Base-by-base conservation (phyloP, 2,797 vertebrate genomes). In the Poecilia wingei region DNA sequence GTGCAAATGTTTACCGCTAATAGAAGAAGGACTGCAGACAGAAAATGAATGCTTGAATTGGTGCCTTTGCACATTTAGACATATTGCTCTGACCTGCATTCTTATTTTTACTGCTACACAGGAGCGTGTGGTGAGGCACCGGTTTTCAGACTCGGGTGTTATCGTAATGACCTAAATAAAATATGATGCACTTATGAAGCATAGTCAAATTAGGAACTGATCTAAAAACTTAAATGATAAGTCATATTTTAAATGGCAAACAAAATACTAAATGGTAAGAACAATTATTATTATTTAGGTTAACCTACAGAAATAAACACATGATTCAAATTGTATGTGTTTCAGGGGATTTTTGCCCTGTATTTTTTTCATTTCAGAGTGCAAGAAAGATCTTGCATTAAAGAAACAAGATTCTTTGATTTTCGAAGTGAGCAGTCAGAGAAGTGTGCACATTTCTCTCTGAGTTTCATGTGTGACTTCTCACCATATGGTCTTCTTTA, bases 71-170 rank as follows among this genome's bases (percentile, higher is more conserved):
- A 64, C 75, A 81, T 76, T 80, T 66, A 76, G 76, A 86, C 79
- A 84, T 84, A 90, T 93, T 84, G 85, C 79, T 80, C 77, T 76
- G 59, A 73, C 76, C 80, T 72, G 59, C 46, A 82, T 74, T 74
- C 39, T 46, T 85, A 61, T 83, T 84, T 85, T 87, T 79, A 66
- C 72, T 79, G 28, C 22, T 25, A 39, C 25, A 2, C 66, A 69
- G 39, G 66, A 33, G 12, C 36, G 0, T 68, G 39, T 68, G 22
- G 1, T 12, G 36, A 68, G 36, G 22, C 20, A 69, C 20, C 10
- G 36, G 36, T 22, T 66, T 66, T 66, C 7, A 64, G 33, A 64
- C 31, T 64, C 33, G 20, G 61, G 36, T 66, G 33, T 66, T 39
- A 22, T 39, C 8, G 14, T 25, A 43, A 25, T 69, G 22, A 69